These are phyloP conservation scores for Rhynchophorus ferrugineus DNA, from an alignment of 1,140 invertebrate species.

Conservation along the genomic window DNA sequence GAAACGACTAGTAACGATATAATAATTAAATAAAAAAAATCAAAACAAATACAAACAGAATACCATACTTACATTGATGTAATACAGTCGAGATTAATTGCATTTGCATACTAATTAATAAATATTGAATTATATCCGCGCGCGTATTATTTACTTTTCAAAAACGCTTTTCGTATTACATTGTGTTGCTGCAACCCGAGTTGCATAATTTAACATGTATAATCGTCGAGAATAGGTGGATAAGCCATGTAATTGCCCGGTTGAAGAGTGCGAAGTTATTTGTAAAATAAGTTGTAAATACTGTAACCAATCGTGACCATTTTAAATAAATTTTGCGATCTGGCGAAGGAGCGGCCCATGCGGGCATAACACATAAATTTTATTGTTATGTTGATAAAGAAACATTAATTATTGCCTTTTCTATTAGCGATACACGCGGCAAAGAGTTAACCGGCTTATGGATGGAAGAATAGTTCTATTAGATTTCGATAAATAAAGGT, in stretches of 20 bases:
- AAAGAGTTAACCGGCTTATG: not conserved
- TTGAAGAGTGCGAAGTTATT: not conserved
- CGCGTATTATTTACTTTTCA: too few relatives aligned
- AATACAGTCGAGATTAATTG: too few relatives aligned
- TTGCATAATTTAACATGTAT: not conserved
- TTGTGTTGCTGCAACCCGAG: too few relatives aligned
- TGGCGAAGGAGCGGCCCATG: not conserved
- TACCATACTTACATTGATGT: too few relatives aligned
- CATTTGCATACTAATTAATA: too few relatives aligned
- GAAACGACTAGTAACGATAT: too few relatives aligned
- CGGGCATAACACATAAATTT: not conserved
- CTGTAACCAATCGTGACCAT: not conserved
- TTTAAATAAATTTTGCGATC: not conserved
- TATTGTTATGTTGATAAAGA: not conserved
- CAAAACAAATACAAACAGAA: too few relatives aligned
- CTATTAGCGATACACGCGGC: not conserved
- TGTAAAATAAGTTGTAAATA: not conserved
- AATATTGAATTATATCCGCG: too few relatives aligned
- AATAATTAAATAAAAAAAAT: too few relatives aligned
- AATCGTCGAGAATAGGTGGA: not conserved
- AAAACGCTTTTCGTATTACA: too few relatives aligned
- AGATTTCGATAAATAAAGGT: too few relatives aligned
- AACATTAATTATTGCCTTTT: not conserved
- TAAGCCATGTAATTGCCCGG: not conserved
- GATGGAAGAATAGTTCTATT: not conserved